phyloP scores from a whole-genome alignment of 2,113 vertebrate species.

The Takifugu bimaculatus region DNA sequence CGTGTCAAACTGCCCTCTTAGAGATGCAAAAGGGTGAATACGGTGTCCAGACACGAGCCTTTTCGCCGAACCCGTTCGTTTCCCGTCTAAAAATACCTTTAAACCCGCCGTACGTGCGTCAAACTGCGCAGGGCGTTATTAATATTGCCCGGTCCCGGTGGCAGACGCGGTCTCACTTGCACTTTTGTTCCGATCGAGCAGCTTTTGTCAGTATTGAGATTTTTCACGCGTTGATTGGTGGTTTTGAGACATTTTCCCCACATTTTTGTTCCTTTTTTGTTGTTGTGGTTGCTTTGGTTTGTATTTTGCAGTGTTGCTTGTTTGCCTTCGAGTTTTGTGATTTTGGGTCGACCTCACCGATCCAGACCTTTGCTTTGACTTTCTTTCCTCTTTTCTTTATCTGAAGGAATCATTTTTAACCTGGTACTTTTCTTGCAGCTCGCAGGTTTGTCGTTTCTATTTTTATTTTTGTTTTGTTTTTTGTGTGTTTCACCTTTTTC shows the following conservation, averaged over 20 bases:
- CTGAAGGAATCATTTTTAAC: conserved; percentile 76
- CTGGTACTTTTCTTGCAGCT: conserved; percentile 93
- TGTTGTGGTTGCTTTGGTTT: conserved; percentile 79
- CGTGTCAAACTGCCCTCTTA: too few species aligned
- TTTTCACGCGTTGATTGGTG: conserved; percentile 81
- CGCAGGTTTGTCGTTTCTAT: conserved; percentile 71
- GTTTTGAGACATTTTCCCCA: conserved; percentile 78
- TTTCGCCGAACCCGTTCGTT: too few species aligned
- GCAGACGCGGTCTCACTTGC: conserved; percentile 50
- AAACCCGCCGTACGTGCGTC: too few species aligned
- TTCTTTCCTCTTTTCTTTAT: conserved; percentile 77
- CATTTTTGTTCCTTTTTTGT: conserved; percentile 55
- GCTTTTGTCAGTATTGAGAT: conserved; percentile 72
- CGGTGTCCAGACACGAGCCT: too few species aligned
- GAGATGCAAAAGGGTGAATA: too few species aligned
- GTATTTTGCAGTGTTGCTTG: conserved; percentile 86
- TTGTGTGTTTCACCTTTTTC: conserved; percentile 64
- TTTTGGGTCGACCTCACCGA: conserved; percentile 84
- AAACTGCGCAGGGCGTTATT: too few species aligned
- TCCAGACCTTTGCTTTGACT: conserved; percentile 80
- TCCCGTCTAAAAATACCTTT: too few species aligned
- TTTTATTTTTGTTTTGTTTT: conserved; percentile 32
- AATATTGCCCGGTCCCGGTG: too few species aligned
- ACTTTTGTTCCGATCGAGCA: conserved; percentile 80
- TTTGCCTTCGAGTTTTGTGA: conserved; percentile 85